These are phyloP conservation scores for Neolamprologus longior DNA, from an alignment of 2,113 vertebrate species.

Conservation along the genomic window DNA sequence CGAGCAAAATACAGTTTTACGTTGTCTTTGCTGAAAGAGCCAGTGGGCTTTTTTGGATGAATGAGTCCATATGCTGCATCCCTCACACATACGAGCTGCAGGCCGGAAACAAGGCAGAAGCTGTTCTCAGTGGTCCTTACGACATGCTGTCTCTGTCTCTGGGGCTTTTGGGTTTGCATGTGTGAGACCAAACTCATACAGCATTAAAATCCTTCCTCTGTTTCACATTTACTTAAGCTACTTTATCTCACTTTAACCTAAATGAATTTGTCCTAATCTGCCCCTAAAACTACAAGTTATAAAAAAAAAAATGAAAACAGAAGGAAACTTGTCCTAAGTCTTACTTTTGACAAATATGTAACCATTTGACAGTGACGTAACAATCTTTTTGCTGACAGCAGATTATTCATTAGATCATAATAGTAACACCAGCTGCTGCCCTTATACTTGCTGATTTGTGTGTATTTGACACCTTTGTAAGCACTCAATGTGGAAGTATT, in stretches of 20 bases:
- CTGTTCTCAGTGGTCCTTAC: slow-evolving; percentile 33
- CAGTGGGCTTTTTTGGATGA: slow-evolving; percentile 45
- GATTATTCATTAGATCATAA: slow-evolving; percentile 7
- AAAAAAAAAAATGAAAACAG: background rate
- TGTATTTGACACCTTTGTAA: slow-evolving; percentile 19
- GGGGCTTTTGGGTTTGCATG: slow-evolving; percentile 23
- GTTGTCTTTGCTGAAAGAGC: slow-evolving; percentile 21
- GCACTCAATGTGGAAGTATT: slow-evolving; percentile 18
- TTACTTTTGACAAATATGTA: background rate
- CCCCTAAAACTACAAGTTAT: background rate
- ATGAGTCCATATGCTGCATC: slow-evolving; percentile 64
- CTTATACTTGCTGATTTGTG: slow-evolving; percentile 21
- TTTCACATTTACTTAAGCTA: background rate
- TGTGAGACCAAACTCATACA: slow-evolving; percentile 20
- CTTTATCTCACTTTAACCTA: background rate
- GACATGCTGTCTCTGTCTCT: slow-evolving; percentile 33
- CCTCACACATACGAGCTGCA: slow-evolving; percentile 59
- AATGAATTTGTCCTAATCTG: background rate
- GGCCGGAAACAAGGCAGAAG: slow-evolving; percentile 45
- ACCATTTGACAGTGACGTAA: background rate
- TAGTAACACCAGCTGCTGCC: slow-evolving; percentile 36
- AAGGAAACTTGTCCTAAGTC: background rate
- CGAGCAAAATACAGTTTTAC: slow-evolving; percentile 8
- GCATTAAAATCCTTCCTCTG: background rate
- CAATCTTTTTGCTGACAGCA: background rate